These are phyloP conservation scores for Hofmannophila pseudospretella DNA, from an alignment of 2,888 invertebrate genomes.

Conservation along the genomic window DNA sequence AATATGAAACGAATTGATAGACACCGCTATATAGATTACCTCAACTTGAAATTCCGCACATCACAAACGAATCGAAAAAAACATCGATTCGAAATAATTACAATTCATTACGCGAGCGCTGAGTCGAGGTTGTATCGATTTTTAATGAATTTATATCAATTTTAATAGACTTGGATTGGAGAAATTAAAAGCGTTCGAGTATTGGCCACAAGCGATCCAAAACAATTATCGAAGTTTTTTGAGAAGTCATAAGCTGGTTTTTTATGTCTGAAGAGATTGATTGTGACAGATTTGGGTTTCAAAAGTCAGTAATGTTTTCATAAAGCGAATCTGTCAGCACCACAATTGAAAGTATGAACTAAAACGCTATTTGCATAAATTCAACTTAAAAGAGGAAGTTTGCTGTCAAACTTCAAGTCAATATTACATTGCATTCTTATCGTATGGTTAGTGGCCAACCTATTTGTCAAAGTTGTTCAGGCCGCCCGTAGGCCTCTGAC, in stretches of 20 bases:
- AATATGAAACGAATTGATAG: background rate
- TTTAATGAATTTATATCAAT: slow-evolving; percentile 67
- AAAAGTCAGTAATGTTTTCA: background rate
- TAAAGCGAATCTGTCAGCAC: too few relatives aligned
- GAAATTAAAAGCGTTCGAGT: slow-evolving; percentile 34
- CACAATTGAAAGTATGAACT: too few relatives aligned
- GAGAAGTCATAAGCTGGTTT: background rate
- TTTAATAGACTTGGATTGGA: slow-evolving; percentile 65
- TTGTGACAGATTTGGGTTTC: background rate
- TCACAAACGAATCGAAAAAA: slow-evolving; percentile 14
- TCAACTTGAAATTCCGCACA: slow-evolving; percentile 41
- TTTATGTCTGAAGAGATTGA: background rate
- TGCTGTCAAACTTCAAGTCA: too few relatives aligned
- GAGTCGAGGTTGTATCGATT: slow-evolving; percentile 53
- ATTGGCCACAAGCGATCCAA: slow-evolving; percentile 13
- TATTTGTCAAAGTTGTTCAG: too few relatives aligned
- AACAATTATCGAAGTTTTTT: slow-evolving; percentile 23
- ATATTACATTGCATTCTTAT: too few relatives aligned
- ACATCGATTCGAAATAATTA: slow-evolving; percentile 12
- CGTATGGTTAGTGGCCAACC: too few relatives aligned
- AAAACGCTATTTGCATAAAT: too few relatives aligned
- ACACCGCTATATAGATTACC: slow-evolving; percentile 28
- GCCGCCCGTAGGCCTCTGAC: too few relatives aligned
- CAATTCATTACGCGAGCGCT: slow-evolving; percentile 37
- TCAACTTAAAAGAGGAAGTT: too few relatives aligned